Conservation (phyloP, 2,113 vertebrate species). For the Pygathrix nemaeus region DNA sequence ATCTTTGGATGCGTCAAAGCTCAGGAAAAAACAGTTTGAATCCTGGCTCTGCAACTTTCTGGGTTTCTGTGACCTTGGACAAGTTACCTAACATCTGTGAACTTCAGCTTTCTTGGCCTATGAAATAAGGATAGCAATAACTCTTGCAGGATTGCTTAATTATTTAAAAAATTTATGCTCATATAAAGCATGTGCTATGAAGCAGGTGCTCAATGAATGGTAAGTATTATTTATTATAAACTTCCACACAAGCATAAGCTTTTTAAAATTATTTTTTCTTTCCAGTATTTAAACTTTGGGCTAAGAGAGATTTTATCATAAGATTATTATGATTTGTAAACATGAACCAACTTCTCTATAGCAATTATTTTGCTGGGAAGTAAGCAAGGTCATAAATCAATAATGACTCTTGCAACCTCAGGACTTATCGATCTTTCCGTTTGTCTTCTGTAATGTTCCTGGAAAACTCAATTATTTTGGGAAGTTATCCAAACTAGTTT, state of each 20-base stretch:
- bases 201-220: background rate
- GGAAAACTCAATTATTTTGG: slow-evolving; percentile 68
- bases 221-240: background rate
- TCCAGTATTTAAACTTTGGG: background rate
- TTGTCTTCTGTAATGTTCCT: slow-evolving; percentile 71
- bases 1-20: background rate
- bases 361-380: slow-evolving; percentile 66
- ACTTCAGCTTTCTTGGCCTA: background rate
- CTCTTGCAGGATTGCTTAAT: background rate
- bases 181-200: background rate
- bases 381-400: slow-evolving; percentile 69
- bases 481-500: slow-evolving; percentile 70
- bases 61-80: background rate
- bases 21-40: slow-evolving; percentile 25
- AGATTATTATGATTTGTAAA: slow-evolving; percentile 67
- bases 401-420: slow-evolving; percentile 69
- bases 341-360: slow-evolving; percentile 43
- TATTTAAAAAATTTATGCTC: slow-evolving; percentile 38
- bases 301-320: slow-evolving; percentile 37
- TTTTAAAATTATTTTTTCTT: slow-evolving; percentile 1
- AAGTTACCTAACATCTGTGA: slow-evolving; percentile 7
- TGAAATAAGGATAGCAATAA: background rate
- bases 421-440: slow-evolving; percentile 74
- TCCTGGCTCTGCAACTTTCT: background rate
- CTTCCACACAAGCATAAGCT: background rate